These are phyloP conservation scores for Eristalis intricaria DNA, from an alignment of 2,888 invertebrate genomes.

Conservation along the genomic window DNA sequence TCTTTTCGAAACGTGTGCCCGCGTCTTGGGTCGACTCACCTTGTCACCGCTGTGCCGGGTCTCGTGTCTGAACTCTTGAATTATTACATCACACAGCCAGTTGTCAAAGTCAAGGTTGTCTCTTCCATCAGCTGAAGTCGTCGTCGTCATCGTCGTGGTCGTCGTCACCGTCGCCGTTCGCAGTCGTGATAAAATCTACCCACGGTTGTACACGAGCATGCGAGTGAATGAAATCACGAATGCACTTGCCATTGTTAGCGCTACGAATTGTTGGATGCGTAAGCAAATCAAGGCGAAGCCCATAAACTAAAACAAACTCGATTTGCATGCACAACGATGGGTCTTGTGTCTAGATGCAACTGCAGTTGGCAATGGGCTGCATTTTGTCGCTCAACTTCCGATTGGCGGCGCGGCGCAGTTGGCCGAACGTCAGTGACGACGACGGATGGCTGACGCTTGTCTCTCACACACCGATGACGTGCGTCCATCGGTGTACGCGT, in stretches of 20 bases:
- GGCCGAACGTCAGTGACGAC: neutral
- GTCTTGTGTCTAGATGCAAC: conserved; percentile 4
- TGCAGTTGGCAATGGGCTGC: conserved; percentile 36
- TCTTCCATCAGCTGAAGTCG: neutral
- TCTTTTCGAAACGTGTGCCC: conserved; percentile 40
- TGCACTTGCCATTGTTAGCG: conserved; percentile 32
- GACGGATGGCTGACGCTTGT: conserved; percentile 32
- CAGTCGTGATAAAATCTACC: neutral
- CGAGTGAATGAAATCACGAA: conserved; percentile 55
- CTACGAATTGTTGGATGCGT: conserved; percentile 29
- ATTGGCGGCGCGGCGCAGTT: conserved; percentile 51
- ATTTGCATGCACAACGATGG: conserved; percentile 51
- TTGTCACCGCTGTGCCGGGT: conserved; percentile 33
- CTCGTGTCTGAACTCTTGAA: conserved; percentile 42
- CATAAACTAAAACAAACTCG: conserved; percentile 28
- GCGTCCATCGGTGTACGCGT: too few species aligned
- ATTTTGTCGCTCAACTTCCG: conserved; percentile 60
- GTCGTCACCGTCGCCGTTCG: neutral
- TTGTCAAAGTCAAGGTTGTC: conserved; percentile 68
- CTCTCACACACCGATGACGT: neutral
- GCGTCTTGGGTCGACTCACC: conserved; percentile 23
- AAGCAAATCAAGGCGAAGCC: conserved; percentile 7
- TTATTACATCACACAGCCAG: conserved; percentile 57
- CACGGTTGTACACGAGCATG: conserved; percentile 1
- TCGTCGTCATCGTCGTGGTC: neutral